phyloP scores from a whole-genome alignment of 2,113 vertebrate species.

The Naja naja region DNA sequence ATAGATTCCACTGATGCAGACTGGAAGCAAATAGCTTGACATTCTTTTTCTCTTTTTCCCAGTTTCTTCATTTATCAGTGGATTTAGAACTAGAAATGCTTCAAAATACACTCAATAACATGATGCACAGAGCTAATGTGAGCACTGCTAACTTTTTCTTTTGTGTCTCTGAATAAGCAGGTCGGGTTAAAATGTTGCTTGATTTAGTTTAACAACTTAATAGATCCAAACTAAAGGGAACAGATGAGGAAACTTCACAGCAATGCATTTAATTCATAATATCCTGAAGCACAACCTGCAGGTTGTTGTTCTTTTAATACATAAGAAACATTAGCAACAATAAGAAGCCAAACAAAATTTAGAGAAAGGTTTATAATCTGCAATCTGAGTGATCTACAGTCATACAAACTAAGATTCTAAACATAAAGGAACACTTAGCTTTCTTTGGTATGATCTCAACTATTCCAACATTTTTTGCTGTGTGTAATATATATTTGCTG shows the following conservation, averaged over 20 bases:
- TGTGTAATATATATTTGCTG: neutral
- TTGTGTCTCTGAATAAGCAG: neutral
- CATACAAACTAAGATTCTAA: neutral
- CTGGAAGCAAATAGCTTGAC: no score
- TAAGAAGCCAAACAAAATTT: neutral
- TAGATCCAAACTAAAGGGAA: neutral
- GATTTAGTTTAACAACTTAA: neutral
- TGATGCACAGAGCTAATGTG: neutral
- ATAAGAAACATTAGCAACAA: neutral
- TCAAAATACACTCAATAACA: neutral
- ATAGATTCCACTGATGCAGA: neutral
- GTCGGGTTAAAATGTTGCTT: neutral
- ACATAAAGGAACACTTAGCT: neutral
- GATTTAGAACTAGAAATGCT: neutral
- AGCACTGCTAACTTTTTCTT: neutral
- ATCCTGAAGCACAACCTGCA: neutral
- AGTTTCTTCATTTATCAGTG: neutral
- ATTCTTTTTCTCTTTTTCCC: neutral
- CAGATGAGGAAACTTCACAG: neutral
- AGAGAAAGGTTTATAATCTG: neutral
- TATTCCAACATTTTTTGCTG: neutral
- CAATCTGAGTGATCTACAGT: neutral
- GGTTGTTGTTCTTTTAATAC: neutral
- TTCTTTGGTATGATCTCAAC: neutral
- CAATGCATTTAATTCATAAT: neutral